Base-by-base conservation (phyloP, 53 echinoderm and acorn worm genomes). In the Actinopyga echinites region DNA sequence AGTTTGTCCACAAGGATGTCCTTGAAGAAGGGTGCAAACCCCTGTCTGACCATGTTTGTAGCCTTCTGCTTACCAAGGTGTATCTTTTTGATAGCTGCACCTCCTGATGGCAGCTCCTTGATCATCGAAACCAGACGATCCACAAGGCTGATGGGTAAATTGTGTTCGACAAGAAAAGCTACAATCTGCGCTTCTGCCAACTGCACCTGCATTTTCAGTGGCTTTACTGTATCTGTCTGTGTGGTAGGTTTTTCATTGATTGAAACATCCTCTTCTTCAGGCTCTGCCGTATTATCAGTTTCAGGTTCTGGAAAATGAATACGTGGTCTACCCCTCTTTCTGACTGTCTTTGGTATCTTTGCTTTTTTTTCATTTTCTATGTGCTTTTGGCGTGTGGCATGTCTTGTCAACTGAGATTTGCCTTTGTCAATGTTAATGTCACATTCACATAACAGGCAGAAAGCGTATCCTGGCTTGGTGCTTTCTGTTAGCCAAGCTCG, bases 91-190 rank as follows among this genome's bases (percentile, higher is more conserved):
- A 85, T 61, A 5, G 85, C 77, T 59, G 42, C 44, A 10, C 77
- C 85, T 29, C 23, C 29, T 19, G 78, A 58, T 75, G 77, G 77
- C 30, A 85, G 53, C 63, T 54, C 64, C 54, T 53, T 60, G 42
- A 85, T 61, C 43, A 85, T 61, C 3, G 85, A 4, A 4, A 85
- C 62, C 26, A 85, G 63, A 63, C 77, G 75, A 85, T 85, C 78
- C 10, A 77, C 61, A 8, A 85, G 62, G 34, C 45, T 75, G 11
- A 85, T 19, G 0, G 65, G 49, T 40, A 85, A 78, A 64, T 85
- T 85, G 74, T 85, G 38, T 64, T 85, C 85, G n/a, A 57, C 77
- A 33, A 85, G 77, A 29, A 77, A 85, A 85, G 75, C 77, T 30
- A 61, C 61, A 20, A 85, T 75, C 78, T 85, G 75, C 3, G 77